Conservation (phyloP, 1,140 invertebrate species). For the Tetramorium alpestre region DNA sequence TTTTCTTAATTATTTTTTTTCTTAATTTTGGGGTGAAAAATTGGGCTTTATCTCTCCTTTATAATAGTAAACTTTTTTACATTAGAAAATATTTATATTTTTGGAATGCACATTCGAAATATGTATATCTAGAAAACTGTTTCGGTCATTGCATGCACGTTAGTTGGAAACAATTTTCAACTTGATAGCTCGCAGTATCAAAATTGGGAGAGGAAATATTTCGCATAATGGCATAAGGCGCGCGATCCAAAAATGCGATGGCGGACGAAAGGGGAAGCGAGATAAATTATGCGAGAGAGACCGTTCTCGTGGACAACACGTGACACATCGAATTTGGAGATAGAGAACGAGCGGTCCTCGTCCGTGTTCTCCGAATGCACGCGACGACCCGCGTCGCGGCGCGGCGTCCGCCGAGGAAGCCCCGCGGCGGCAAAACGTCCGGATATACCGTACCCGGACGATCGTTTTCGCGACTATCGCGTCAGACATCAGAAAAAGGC, state of each 20-base stretch:
- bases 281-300: not conserved
- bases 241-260: not conserved
- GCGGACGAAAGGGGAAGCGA: not conserved
- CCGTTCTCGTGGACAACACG: not conserved
- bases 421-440: conserved; percentile 66
- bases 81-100: not conserved
- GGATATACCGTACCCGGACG: conserved; percentile 60
- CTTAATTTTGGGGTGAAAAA: too few species aligned
- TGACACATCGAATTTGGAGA: conserved; percentile 32
- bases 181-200: not conserved
- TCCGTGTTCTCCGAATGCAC: conserved; percentile 1
- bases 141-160: not conserved
- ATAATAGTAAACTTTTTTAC: too few species aligned
- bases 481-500: conserved; percentile 83
- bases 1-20: too few species aligned
- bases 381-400: conserved; percentile 6
- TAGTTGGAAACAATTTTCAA: not conserved
- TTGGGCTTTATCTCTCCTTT: too few species aligned
- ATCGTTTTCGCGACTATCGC: conserved; percentile 82
- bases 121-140: not conserved
- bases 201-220: not conserved
- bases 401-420: conserved; percentile 55
- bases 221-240: not conserved
- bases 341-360: conserved; percentile 44
- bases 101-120: not conserved